Percentiles rank a stretch among this genome's conserved stretches.
Conservation (phyloP, 2,113 vertebrate genomes). For the Bujurquina vittata region DNA sequence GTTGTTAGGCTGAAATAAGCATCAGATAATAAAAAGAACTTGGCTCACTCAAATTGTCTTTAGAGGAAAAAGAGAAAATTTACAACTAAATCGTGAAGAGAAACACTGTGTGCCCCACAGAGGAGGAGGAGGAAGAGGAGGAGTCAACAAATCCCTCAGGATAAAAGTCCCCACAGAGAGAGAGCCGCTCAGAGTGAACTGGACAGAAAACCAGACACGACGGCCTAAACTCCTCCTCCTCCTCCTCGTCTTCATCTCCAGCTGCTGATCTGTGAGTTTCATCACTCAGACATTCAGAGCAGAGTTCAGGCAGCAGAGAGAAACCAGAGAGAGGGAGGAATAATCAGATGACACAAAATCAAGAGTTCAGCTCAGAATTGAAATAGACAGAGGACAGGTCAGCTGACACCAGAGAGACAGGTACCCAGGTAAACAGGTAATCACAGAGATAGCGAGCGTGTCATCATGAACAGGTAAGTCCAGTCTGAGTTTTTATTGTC, state of each 20-base stretch:
- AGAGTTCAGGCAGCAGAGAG: conserved; percentile 10
- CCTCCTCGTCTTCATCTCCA: background rate
- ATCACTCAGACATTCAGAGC: conserved; percentile 5
- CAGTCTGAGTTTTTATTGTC: background rate
- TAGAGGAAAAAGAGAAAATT: background rate
- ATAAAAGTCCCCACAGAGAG: conserved; percentile 30
- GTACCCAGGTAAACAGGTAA: background rate
- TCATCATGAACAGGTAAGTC: conserved; percentile 39
- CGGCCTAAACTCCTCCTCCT: background rate
- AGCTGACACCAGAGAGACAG: background rate
- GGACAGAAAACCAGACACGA: background rate
- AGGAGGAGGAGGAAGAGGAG: background rate
- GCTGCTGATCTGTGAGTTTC: conserved; percentile 50
- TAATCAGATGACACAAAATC: background rate
- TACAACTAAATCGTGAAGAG: background rate
- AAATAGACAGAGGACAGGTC: background rate
- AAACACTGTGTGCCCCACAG: background rate
- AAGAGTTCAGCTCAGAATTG: background rate
- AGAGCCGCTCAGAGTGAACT: conserved; percentile 10
- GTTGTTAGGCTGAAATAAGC: background rate
- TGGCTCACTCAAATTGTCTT: background rate
- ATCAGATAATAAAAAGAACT: background rate
- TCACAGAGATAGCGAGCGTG: background rate
- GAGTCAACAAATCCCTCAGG: conserved; percentile 31
- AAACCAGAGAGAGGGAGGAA: background rate